Percentiles rank a stretch among this genome's conserved stretches.
These are phyloP conservation scores for Streptopelia turtur DNA, from an alignment of 2,797 vertebrate genomes.

Conservation along the genomic window DNA sequence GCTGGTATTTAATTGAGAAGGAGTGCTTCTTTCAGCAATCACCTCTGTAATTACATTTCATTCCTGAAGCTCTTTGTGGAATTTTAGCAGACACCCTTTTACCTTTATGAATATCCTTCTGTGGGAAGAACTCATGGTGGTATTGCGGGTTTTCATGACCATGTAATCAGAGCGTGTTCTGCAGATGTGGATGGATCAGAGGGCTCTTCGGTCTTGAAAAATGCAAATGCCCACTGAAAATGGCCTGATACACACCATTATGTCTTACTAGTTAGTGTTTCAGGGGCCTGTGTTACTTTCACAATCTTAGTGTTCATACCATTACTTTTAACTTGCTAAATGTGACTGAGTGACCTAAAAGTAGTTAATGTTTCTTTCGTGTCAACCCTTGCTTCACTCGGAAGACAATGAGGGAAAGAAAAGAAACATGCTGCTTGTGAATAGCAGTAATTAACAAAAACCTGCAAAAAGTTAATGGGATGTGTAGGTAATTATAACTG, in stretches of 20 bases:
- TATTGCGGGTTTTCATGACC: neutral
- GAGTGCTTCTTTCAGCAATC: neutral
- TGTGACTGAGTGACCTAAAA: neutral
- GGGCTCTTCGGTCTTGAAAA: neutral
- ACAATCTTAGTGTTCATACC: neutral
- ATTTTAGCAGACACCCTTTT: neutral
- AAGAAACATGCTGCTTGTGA: neutral
- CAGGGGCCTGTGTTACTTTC: neutral
- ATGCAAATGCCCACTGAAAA: neutral
- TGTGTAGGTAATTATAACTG: neutral
- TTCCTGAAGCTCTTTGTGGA: neutral
- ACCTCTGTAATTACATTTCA: neutral
- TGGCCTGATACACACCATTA: neutral
- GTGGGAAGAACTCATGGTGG: neutral
- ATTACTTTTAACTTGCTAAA: neutral
- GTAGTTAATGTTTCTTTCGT: neutral
- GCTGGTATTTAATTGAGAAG: neutral
- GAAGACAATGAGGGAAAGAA: neutral
- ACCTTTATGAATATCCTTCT: neutral
- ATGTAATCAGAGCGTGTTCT: neutral
- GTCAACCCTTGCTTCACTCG: neutral
- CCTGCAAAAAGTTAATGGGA: neutral
- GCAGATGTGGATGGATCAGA: fast-evolving
- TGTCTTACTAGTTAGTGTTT: neutral
- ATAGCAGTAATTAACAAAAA: neutral